Evolutionary conservation across 2,113 vertebrate species (phyloP), one percentile per base, ranked within the genome.

Genomic region (Morphnarchus princeps): DNA sequence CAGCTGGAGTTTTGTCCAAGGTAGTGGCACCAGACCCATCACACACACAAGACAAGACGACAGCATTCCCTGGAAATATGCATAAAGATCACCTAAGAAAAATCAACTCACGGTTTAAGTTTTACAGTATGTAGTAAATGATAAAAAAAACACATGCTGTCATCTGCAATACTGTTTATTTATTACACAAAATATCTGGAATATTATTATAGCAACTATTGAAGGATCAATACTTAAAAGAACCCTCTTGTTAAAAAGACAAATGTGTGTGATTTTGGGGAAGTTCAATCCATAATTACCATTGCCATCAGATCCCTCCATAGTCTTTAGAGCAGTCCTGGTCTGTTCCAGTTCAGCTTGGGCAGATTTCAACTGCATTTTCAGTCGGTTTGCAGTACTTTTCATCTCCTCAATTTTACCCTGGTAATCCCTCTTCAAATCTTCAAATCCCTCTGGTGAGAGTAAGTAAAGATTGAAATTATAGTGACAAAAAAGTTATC

Each of bases 341-440:
- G 98, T 98, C 96, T 98, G 98, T 28, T 99, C 97, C 54, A 99
- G 95, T 80, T 99, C 98, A 32, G 95, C 73, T 20, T 96, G 97
- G 11, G 95, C 96, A 34, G 82, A 96, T 78, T 97, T 98, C 62
- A 98, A 85, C 26, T 98, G 98, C 91, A 97, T 93, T 98, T 98
- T 98, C 70, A 99, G 97, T 57, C 98, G 98, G 88, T 96, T 97
- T 92, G 98, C 98, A 86, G 96, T 97, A 13, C 95, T 97, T 95
- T 98, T 95, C 73, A 98, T 83, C 93, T 98, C 98, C 87, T 98
- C 93, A 0, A 65, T 97, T 96, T 98, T 97, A 84, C 94, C 97
- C 95, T 87, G 95, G 89, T 98, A 98, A 87, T 98, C 96, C 77
- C 83, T 97, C 90, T 98, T 98, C 87, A 99, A 84, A 81, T 97